Conservation (phyloP, 2,888 invertebrate species). For the Suillia variegata region DNA sequence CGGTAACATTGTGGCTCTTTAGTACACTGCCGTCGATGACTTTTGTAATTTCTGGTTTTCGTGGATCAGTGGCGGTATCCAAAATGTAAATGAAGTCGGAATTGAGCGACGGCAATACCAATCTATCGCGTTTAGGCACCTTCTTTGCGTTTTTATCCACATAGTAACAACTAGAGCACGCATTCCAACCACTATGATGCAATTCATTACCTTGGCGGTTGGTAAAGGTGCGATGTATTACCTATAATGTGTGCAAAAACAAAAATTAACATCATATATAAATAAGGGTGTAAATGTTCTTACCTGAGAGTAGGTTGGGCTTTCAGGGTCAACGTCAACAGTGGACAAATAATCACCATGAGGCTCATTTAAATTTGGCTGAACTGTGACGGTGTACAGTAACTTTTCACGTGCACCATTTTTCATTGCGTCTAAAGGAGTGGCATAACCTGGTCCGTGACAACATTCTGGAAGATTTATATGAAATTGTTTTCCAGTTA, state of each 20-base stretch:
- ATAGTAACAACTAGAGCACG: slow-evolving; percentile 88
- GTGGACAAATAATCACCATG: slow-evolving; percentile 89
- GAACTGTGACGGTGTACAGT: slow-evolving; percentile 88
- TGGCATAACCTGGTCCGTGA: slow-evolving; percentile 75
- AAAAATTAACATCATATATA: neutral
- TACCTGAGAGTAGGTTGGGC: slow-evolving; percentile 84
- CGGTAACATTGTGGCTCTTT: slow-evolving; percentile 76
- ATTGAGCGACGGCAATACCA: slow-evolving; percentile 82
- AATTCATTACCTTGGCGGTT: slow-evolving; percentile 82
- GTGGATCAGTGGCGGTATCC: slow-evolving; percentile 76
- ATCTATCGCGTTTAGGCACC: slow-evolving; percentile 71
- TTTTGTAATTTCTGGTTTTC: slow-evolving; percentile 75
- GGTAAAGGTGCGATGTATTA: slow-evolving; percentile 84
- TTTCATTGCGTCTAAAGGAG: slow-evolving; percentile 81
- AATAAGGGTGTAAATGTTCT: neutral
- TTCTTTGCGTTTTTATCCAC: slow-evolving; percentile 54
- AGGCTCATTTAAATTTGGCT: slow-evolving; percentile 68
- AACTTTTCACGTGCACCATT: slow-evolving; percentile 84
- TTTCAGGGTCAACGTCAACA: slow-evolving; percentile 87
- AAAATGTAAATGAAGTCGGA: slow-evolving; percentile 84
- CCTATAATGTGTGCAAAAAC: slow-evolving; percentile 66
- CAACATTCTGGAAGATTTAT: slow-evolving; percentile 44
- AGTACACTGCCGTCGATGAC: slow-evolving; percentile 83
- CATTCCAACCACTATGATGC: slow-evolving; percentile 97
- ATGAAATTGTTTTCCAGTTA: too few species aligned